These are phyloP conservation scores for Glomeris maerens DNA, from an alignment of 1,140 invertebrate species.

Conservation along the genomic window DNA sequence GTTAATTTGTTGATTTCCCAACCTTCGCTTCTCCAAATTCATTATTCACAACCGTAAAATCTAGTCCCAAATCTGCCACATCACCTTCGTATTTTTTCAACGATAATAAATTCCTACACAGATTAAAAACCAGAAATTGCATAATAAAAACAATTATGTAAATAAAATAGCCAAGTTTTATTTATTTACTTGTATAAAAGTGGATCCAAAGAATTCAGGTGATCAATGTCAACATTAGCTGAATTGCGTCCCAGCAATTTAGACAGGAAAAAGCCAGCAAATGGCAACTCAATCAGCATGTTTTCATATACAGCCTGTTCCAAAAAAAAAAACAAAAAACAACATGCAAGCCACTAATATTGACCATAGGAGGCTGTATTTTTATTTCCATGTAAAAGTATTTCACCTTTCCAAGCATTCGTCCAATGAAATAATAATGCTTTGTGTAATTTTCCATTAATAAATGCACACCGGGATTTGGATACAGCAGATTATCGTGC, in stretches of 20 bases:
- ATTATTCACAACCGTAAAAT: slow-evolving; percentile 81
- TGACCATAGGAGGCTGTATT: background rate
- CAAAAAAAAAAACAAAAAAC: slow-evolving; percentile 7
- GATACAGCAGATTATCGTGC: slow-evolving; percentile 83
- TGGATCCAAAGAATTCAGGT: slow-evolving; percentile 83
- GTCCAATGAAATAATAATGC: slow-evolving; percentile 91
- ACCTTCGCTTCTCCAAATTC: slow-evolving; percentile 78
- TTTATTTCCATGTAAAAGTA: background rate
- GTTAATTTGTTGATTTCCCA: slow-evolving; percentile 16
- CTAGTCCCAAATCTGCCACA: slow-evolving; percentile 46
- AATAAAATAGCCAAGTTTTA: slow-evolving; percentile 8
- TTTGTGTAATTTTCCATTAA: slow-evolving; percentile 68
- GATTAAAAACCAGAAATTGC: background rate
- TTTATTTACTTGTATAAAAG: slow-evolving; percentile 52
- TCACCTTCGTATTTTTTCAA: slow-evolving; percentile 57
- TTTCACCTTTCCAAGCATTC: slow-evolving; percentile 77
- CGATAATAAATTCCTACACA: slow-evolving; percentile 60
- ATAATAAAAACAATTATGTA: slow-evolving; percentile 10
- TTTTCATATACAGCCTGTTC: slow-evolving; percentile 82
- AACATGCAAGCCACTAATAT: background rate
- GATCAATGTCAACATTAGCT: slow-evolving; percentile 75
- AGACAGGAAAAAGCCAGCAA: slow-evolving; percentile 82
- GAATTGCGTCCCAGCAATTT: slow-evolving; percentile 63
- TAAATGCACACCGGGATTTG: slow-evolving; percentile 77
- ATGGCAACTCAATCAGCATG: slow-evolving; percentile 79